phyloP scores from a whole-genome alignment of 2,888 invertebrate genomes.

The Trimorus sp. region DNA sequence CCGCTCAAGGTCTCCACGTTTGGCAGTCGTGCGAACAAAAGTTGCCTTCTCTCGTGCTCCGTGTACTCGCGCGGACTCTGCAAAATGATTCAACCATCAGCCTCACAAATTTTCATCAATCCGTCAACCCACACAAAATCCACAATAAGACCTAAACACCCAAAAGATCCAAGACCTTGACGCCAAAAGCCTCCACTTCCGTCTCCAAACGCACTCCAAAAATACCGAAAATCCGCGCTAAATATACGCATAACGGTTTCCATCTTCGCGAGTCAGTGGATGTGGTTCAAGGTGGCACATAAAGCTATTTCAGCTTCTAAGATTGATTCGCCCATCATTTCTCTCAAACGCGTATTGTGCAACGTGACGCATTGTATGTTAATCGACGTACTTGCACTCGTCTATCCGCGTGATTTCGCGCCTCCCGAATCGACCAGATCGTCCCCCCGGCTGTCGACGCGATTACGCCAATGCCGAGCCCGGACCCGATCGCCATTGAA shows the following conservation, averaged over 20 bases:
- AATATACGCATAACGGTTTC: no score
- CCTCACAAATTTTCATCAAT: background rate
- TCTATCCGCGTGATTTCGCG: slow-evolving; percentile 19
- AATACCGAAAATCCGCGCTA: background rate
- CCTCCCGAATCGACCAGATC: slow-evolving; percentile 20
- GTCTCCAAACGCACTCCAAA: no score
- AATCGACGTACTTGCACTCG: slow-evolving; percentile 23
- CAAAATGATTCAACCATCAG: slow-evolving; percentile 32
- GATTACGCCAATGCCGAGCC: no score
- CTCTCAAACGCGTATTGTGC: slow-evolving; percentile 48
- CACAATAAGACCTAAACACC: background rate
- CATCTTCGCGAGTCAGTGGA: no score
- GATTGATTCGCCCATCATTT: slow-evolving; percentile 50
- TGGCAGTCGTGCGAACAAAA: slow-evolving; percentile 93
- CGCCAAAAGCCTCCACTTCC: background rate
- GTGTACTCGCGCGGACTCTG: slow-evolving; percentile 88
- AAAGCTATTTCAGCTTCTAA: slow-evolving; percentile 38
- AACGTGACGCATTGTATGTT: slow-evolving; percentile 50
- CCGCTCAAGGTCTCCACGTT: slow-evolving; percentile 94
- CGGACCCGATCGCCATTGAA: no score
- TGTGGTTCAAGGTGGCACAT: slow-evolving; percentile 45
- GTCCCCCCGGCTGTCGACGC: background rate
- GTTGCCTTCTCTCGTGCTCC: slow-evolving; percentile 93
- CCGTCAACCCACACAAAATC: no score
- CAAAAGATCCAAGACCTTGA: background rate